Evolutionary conservation across 2,888 invertebrate species (phyloP), one percentile per base, ranked within the genome.

Genomic region (Macrophya alboannulata): DNA sequence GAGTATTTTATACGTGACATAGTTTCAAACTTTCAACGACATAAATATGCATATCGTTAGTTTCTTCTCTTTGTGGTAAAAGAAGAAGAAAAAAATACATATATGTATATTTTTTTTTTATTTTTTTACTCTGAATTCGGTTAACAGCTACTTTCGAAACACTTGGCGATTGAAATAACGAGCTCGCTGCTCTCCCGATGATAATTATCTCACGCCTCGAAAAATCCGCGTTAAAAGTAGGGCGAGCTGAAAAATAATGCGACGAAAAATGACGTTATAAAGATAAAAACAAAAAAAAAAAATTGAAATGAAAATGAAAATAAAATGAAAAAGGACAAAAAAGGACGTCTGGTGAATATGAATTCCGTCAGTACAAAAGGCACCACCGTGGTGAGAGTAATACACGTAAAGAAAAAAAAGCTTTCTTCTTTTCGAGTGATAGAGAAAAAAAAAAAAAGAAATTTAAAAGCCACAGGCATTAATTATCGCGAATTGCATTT

Each of bases 1-100:
- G 95, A 97, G 98, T 97, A 92, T 51, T 81, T 86, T 76, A n/a
- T n/a, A 51, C 59, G 8, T n/a, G 17, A 45, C 21, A 71, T 21
- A n/a, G n/a, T 74, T 25, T 25, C 9, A 17, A 1, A 45, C n/a
- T 74, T 10, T 4, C 65, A n/a, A 37, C 8, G 17, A 68, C 0
- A 31, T 71, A 4, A 21, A 48, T 10, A 9, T 43, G 2, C 5
- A 21, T 76, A 25, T 25, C 21, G 10, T 5, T 74, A 76, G 31
- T 51, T 76, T 72, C 37, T 8, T n/a, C 10, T 74, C 25, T 37
- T 68, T 37, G 40, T 25, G 45, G n/a, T 8, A 2, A 8, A 55
- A 55, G n/a, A n/a, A n/a, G n/a, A n/a, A n/a, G n/a, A n/a, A 31
- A 31, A 2, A 31, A 31, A 31, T 31, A 31, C 3, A 31, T 31